These are phyloP conservation scores for Laupala kohalensis DNA, from an alignment of 1,140 invertebrate genomes.

Conservation along the genomic window DNA sequence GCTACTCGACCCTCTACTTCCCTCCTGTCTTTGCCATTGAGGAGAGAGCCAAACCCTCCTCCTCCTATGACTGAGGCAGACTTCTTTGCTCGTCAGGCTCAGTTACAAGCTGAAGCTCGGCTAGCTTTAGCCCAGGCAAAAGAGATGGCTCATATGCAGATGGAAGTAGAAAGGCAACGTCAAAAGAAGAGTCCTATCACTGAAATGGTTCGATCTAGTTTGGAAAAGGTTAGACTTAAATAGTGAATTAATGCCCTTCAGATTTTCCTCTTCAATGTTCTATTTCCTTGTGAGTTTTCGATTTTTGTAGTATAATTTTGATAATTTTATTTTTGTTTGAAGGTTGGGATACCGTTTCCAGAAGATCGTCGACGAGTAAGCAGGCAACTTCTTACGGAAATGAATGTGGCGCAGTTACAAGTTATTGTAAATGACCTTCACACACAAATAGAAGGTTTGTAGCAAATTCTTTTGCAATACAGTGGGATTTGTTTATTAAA, in stretches of 20 bases:
- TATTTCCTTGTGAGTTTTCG: no score
- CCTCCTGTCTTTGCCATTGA: conserved; percentile 7
- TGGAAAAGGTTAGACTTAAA: conserved; percentile 43
- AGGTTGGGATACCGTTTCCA: conserved; percentile 72
- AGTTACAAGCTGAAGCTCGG: conserved; percentile 76
- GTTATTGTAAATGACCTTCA: conserved; percentile 89
- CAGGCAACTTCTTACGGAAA: conserved; percentile 70
- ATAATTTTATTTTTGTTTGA: no score
- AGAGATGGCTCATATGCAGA: conserved; percentile 85
- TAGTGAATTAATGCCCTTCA: no score
- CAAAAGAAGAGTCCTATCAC: conserved; percentile 73
- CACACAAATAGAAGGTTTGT: conserved; percentile 71
- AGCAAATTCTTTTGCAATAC: neutral
- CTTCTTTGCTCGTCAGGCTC: conserved; percentile 67
- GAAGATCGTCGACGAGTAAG: conserved; percentile 66
- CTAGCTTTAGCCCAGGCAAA: conserved; percentile 81
- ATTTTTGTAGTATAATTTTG: no score
- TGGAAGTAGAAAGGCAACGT: conserved; percentile 74
- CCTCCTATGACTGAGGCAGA: conserved; percentile 43
- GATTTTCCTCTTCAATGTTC: neutral
- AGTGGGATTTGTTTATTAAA: no score
- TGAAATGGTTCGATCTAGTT: conserved; percentile 62
- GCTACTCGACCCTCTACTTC: conserved; percentile 7
- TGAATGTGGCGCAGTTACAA: conserved; percentile 90
- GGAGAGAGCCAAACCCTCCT: conserved; percentile 10